Percentiles rank a stretch among this genome's conserved stretches.
Evolutionary conservation across 1,140 invertebrate genomes (phyloP).

Genomic region (Ridgeia piscesae): DNA sequence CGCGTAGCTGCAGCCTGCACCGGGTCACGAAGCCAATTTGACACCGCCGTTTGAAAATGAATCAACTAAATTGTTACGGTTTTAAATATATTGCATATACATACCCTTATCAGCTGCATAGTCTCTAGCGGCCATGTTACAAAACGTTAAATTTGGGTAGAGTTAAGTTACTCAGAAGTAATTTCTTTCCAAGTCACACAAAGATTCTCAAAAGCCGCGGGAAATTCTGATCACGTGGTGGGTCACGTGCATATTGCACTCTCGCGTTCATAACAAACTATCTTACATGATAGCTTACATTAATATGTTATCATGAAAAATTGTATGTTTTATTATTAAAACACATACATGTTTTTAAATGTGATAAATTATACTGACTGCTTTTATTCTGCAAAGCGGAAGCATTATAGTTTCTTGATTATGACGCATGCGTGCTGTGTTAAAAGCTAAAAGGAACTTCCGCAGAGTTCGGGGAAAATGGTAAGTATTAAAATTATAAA

Average conservation of each 20-base stretch:
- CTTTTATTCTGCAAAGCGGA: neutral
- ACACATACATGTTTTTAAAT: neutral
- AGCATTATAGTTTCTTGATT: neutral
- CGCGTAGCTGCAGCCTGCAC: neutral
- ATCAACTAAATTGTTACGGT: neutral
- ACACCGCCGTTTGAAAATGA: neutral
- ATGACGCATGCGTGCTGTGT: neutral
- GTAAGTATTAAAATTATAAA: neutral
- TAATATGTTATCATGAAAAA: neutral
- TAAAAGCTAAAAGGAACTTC: neutral
- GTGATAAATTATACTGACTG: neutral
- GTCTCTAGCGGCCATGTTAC: conserved; percentile 54
- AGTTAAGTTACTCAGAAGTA: neutral
- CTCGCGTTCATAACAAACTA: neutral
- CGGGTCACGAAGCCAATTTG: neutral
- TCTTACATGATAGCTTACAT: neutral
- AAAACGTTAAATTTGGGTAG: neutral
- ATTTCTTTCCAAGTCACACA: neutral
- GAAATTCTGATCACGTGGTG: neutral
- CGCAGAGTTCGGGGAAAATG: neutral
- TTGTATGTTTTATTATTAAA: neutral
- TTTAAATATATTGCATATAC: conserved; percentile 8
- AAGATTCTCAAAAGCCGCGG: conserved; percentile 3
- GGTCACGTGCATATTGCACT: neutral
- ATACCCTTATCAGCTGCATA: conserved; percentile 57